Base-by-base conservation (phyloP, 2,888 invertebrate genomes). In the Drosophila villosipedis region DNA sequence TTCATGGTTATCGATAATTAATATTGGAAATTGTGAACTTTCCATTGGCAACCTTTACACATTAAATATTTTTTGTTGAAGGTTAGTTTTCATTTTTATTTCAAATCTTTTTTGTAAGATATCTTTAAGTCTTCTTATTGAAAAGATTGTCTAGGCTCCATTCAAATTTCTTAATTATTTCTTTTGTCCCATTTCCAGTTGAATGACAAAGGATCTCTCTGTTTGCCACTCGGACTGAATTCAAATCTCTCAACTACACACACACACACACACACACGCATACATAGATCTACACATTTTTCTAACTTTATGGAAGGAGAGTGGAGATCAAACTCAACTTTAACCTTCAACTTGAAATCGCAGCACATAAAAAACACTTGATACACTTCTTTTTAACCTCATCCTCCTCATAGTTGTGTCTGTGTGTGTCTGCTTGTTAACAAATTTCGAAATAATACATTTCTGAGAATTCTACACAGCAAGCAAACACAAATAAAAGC, bases 391-490 rank as follows among this genome's bases (percentile, higher is more conserved):
- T 60, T 83, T 76, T 62, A 62, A 19, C 63, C 62, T 59, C 59
- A 47, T 47, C n/a, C 60, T 63, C 10, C 31, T 57, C 57, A 19
- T 39, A 19, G 9, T 1, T 63, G 33, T 50, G 47, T 49, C 4
- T 62, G 33, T 53, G 58, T 65, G 22, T 68, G 70, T 73, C 65
- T 83, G 84, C 78, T 80, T 85, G 87, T 85, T 85, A 89, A 89
- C 90, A 86, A 89, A 86, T 85, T 84, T 89, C 66, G 62, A 89
- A 85, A 83, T 83, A 85, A 89, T 82, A 79, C 83, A 77, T 84
- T 89, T 86, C 86, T 80, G 80, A 53, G 86, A 86, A 86, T 85
- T 89, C 76, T 71, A 62, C 64, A 74, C 71, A 57, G 53, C 41
- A 52, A 58, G 47, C 50, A 52, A 52, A 52, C 52, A 72, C 69